A percentile compares a stretch with the other conserved stretches of the same genome.
Conservation (phyloP, 2,113 vertebrate species). For the Chascanopsetta lugubris region DNA sequence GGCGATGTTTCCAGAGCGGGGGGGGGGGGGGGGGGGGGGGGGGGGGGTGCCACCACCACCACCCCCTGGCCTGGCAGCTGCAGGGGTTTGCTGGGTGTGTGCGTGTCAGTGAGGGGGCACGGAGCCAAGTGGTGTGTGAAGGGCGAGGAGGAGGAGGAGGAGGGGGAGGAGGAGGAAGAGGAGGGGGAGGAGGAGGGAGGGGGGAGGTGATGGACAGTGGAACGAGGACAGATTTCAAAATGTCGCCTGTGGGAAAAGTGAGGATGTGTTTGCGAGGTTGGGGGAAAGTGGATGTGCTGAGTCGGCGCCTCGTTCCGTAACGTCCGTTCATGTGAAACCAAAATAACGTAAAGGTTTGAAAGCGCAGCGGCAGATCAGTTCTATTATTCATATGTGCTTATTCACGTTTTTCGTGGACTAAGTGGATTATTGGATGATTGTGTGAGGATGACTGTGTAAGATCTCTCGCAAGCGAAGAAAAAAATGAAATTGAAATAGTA, state of each 20-base stretch:
- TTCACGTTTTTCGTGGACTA: too few species aligned
- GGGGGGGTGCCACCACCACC: too few species aligned
- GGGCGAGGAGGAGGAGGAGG: conserved; percentile 43
- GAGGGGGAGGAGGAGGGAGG: conserved; percentile 49
- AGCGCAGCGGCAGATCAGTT: conserved; percentile 28
- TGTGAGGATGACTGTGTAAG: neutral
- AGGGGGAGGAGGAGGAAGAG: conserved; percentile 30
- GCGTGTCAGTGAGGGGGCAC: conserved; percentile 22
- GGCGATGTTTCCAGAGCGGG: too few species aligned
- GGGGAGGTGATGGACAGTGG: neutral
- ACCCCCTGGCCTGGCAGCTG: conserved; percentile 2
- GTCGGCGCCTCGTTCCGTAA: conserved; percentile 26
- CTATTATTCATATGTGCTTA: too few species aligned
- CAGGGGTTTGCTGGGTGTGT: conserved; percentile 32
- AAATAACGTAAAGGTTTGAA: conserved; percentile 33
- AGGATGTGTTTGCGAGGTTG: neutral
- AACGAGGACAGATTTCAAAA: neutral
- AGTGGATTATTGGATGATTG: too few species aligned
- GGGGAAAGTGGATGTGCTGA: conserved; percentile 10
- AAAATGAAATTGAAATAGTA: too few species aligned
- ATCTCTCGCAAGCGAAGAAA: too few species aligned
- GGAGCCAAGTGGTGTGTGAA: conserved; percentile 46
- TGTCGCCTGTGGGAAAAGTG: neutral
- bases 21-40: too few species aligned
- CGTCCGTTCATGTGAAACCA: conserved; percentile 44